These are phyloP conservation scores for Eudemis profundana DNA, from an alignment of 2,888 invertebrate species.

Conservation along the genomic window DNA sequence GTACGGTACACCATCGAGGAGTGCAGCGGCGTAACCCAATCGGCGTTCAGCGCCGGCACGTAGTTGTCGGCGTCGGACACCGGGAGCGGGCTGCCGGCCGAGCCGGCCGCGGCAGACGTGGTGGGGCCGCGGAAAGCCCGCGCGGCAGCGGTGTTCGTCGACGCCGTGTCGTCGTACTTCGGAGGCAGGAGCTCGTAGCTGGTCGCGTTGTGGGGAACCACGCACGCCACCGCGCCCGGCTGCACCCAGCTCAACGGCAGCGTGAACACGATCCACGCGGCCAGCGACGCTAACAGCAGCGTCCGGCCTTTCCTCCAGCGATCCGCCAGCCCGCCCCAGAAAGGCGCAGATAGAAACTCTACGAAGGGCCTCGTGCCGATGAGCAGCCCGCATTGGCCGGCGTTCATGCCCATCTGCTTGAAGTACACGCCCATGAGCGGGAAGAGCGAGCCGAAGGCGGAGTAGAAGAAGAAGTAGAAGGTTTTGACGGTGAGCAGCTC, in stretches of 20 bases:
- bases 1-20: slow-evolving; percentile 96
- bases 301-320: slow-evolving; percentile 94
- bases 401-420: slow-evolving; percentile 99
- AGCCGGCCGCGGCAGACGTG: slow-evolving; percentile 68
- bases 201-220: slow-evolving; percentile 84
- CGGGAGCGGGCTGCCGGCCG: slow-evolving; percentile 87
- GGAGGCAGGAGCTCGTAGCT: slow-evolving; percentile 87
- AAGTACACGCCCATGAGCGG: slow-evolving; percentile 99
- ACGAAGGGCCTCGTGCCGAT: slow-evolving; percentile 98
- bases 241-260: slow-evolving; percentile 97
- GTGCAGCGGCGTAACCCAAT: slow-evolving; percentile 95
- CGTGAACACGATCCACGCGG: slow-evolving; percentile 98
- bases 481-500: slow-evolving; percentile 97
- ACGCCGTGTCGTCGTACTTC: slow-evolving; percentile 73
- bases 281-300: slow-evolving; percentile 94
- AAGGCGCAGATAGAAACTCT: slow-evolving; percentile 98
- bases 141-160: slow-evolving; percentile 51
- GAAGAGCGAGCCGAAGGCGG: slow-evolving; percentile 98
- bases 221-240: slow-evolving; percentile 96
- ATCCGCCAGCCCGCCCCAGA: slow-evolving; percentile 98
- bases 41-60: slow-evolving; percentile 87
- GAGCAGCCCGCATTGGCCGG: slow-evolving; percentile 96
- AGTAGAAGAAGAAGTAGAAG: slow-evolving; percentile 99
- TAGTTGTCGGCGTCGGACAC: slow-evolving; percentile 92
- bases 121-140: slow-evolving; percentile 63